A percentile compares a stretch with the other conserved stretches of the same genome.
phyloP scores from a whole-genome alignment of 2,797 vertebrate genomes.

The Odontamblyopus lacepedii region DNA sequence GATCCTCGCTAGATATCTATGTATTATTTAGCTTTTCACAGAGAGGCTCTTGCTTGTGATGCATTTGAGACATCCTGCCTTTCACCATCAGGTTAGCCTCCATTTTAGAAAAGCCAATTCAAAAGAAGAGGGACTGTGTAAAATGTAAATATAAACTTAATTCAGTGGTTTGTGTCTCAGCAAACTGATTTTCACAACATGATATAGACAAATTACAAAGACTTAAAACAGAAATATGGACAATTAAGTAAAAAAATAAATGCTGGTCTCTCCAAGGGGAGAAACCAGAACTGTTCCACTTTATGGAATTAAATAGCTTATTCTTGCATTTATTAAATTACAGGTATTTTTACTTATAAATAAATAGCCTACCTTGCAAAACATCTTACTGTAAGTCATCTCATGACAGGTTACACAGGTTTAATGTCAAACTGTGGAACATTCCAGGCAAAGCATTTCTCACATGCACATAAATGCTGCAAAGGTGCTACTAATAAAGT shows the following conservation, averaged over 20 bases:
- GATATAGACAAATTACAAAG: not conserved
- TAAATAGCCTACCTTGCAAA: not conserved
- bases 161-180: not conserved
- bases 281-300: too few relatives aligned
- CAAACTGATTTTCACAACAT: not conserved
- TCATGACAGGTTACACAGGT: too few relatives aligned
- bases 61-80: conserved; percentile 64
- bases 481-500: not conserved
- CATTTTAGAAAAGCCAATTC: conserved; percentile 44
- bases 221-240: too few relatives aligned
- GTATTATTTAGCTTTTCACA: conserved; percentile 73
- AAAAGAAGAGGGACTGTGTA: conserved; percentile 1
- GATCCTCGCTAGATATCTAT: conserved; percentile 69
- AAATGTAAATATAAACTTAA: conserved; percentile 5
- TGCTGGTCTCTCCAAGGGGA: too few relatives aligned
- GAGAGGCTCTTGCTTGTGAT: conserved; percentile 65
- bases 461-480: not conserved
- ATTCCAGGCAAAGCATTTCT: too few relatives aligned
- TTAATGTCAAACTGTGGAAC: too few relatives aligned
- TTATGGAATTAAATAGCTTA: too few relatives aligned
- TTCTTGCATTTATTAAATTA: too few relatives aligned
- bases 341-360: too few relatives aligned
- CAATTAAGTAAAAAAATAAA: too few relatives aligned
- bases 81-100: conserved; percentile 64
- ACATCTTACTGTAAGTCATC: not conserved